Evolutionary conservation across 2,797 vertebrate species (phyloP), one percentile per base, ranked within the genome.

Genomic region (Labeo calbasu): DNA sequence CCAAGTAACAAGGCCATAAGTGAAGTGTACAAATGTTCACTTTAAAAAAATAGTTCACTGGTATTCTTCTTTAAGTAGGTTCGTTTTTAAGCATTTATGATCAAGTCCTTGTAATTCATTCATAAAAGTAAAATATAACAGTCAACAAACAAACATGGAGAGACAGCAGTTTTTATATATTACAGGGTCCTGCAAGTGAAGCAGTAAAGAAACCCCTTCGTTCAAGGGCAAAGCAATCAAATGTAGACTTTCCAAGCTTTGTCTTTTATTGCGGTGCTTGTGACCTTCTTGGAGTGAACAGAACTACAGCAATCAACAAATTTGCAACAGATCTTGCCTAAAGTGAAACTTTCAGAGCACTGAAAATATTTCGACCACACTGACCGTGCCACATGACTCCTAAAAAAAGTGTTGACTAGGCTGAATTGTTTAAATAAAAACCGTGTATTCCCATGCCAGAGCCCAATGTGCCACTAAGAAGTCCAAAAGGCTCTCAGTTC

Each of bases 371-470:
- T 32, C 14, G 81, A 81, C 79, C 36, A 71, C 76, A 14, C 75
- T 59, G 66, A 17, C 70, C 48, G 69, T 85, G 68, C 83, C 77
- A 84, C 81, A 61, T 85, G 79, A 70, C 82, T 85, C 77, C 87
- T 87, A 82, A 80, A 80, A 91, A 89, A 91, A 92, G 90, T 92
- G 85, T 87, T 87, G 92, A 89, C 91, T 89, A 91, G 89, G 86
- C 86, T 79, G 59, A 70, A 84, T 84, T 83, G 88, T 93, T 91
- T 88, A 94, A 92, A 92, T 82, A 82, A 91, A 86, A 89, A 86
- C 84, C 76, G 71, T 82, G 86, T 90, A 92, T 91, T 76, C 88
- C 82, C 81, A 85, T 92, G 93, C 92, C 92, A 93, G 92, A 91
- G 91, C 92, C 92, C 92, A 87, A 89, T 51, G 89, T 89, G 88